phyloP scores from a whole-genome alignment of 2,797 vertebrate genomes.

The Gila robusta region DNA sequence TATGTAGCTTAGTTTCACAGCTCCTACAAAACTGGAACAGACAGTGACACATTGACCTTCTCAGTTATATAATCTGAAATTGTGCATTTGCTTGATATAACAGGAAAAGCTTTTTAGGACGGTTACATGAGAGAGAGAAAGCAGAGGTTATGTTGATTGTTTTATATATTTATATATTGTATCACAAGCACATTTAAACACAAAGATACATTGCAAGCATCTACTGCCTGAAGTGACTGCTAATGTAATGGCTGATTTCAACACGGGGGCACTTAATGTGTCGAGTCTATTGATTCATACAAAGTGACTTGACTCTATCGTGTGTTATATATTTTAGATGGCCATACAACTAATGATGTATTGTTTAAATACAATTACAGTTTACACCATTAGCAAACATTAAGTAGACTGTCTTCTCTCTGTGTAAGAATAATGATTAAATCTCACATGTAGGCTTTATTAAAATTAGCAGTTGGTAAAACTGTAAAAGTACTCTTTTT shows the following conservation, averaged over 20 bases:
- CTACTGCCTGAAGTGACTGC: conserved; percentile 12
- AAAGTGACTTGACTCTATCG: conserved; percentile 11
- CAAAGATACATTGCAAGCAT: conserved; percentile 34
- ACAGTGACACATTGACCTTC: conserved; percentile 1
- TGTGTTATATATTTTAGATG: not conserved
- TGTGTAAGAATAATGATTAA: not conserved
- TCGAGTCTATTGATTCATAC: conserved; percentile 27
- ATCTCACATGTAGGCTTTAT: not conserved
- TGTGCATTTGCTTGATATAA: conserved; percentile 8
- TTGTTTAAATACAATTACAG: conserved; percentile 1
- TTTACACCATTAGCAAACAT: conserved; percentile 18
- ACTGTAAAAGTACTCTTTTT: not conserved
- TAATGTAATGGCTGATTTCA: conserved; percentile 48
- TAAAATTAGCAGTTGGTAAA: not conserved
- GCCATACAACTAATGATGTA: not conserved
- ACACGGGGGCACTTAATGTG: conserved; percentile 28
- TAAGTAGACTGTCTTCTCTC: not conserved
- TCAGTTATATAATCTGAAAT: conserved; percentile 16
- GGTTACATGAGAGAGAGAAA: conserved; percentile 1
- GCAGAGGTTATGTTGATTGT: conserved; percentile 31
- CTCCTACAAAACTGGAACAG: conserved; percentile 8
- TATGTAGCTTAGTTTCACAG: not conserved
- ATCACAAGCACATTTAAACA: conserved; percentile 20
- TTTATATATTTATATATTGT: conserved; percentile 25
- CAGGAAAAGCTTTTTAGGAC: conserved; percentile 15